A percentile compares a stretch with the other conserved stretches of the same genome.
These are phyloP conservation scores for Cancer borealis DNA, from an alignment of 2,888 invertebrate species.

Conservation along the genomic window DNA sequence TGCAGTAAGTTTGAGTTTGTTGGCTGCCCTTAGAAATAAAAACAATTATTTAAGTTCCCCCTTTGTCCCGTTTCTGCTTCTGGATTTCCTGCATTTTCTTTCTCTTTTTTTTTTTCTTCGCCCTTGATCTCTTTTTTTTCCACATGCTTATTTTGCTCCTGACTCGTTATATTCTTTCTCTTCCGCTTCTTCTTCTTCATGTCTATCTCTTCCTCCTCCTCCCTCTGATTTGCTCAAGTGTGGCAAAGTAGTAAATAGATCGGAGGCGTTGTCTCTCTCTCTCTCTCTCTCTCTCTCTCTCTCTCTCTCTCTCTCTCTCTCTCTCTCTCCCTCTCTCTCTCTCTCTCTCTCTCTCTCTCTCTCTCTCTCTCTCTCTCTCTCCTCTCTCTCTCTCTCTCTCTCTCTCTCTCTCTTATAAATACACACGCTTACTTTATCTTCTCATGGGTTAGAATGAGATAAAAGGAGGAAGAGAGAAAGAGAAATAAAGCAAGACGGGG, in stretches of 20 bases:
- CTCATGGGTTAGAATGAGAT: neutral
- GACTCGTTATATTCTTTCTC: neutral
- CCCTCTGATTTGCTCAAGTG: neutral
- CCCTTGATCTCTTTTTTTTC: neutral
- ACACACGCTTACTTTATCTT: neutral
- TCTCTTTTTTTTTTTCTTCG: neutral
- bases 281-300: slow-evolving; percentile 8
- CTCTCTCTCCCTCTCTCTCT: slow-evolving; percentile 14
- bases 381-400: neutral
- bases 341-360: neutral
- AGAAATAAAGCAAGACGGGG: neutral
- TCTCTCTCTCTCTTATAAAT: neutral
- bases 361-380: neutral
- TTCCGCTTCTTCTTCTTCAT: neutral
- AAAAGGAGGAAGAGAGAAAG: slow-evolving; percentile 12
- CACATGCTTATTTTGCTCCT: neutral
- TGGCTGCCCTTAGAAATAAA: neutral
- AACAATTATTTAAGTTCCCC: neutral
- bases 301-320: slow-evolving; percentile 30
- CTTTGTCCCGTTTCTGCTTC: neutral
- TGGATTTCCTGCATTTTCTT: neutral
- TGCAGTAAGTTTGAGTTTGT: neutral
- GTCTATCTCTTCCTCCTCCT: neutral
- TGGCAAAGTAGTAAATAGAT: neutral
- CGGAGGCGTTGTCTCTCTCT: neutral